Evolutionary conservation across 2,888 invertebrate genomes (phyloP).

Genomic region (Ecdyonurus torrentis): DNA sequence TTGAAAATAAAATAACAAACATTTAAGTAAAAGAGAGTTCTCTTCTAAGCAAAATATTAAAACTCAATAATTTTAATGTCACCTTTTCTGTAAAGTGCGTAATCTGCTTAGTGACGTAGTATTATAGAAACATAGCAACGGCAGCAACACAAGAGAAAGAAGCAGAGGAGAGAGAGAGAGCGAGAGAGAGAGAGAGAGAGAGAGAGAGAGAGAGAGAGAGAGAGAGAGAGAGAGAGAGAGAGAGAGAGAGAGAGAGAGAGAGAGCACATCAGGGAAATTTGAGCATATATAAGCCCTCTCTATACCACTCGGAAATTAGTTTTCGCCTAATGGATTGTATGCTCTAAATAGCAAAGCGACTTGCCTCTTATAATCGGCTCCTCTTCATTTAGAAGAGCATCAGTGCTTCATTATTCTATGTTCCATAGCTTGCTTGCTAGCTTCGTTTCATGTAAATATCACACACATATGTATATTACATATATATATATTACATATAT

Average conservation of each 20-base stretch:
- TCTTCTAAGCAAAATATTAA: background rate
- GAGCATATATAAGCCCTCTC: background rate
- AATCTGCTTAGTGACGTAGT: background rate
- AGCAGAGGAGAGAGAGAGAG: too few relatives aligned
- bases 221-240: background rate
- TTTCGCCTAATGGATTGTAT: constrained; percentile 4
- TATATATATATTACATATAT: too few relatives aligned
- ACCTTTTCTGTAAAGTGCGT: background rate
- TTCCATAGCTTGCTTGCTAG: background rate
- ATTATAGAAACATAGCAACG: background rate
- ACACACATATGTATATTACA: too few relatives aligned
- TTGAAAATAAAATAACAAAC: too few relatives aligned
- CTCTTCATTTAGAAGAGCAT: background rate
- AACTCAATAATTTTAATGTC: background rate
- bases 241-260: background rate
- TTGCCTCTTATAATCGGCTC: background rate
- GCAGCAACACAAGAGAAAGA: background rate
- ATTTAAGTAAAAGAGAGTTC: too few relatives aligned
- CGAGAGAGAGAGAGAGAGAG: too few relatives aligned
- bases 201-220: background rate
- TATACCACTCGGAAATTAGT: constrained; percentile 1
- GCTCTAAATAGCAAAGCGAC: background rate
- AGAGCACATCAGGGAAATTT: background rate
- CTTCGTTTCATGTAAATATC: background rate
- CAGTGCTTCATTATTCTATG: background rate